Percentiles rank a stretch among this genome's conserved stretches.
Conservation (phyloP, 2,888 invertebrate species). For the Conops quadrifasciatus region DNA sequence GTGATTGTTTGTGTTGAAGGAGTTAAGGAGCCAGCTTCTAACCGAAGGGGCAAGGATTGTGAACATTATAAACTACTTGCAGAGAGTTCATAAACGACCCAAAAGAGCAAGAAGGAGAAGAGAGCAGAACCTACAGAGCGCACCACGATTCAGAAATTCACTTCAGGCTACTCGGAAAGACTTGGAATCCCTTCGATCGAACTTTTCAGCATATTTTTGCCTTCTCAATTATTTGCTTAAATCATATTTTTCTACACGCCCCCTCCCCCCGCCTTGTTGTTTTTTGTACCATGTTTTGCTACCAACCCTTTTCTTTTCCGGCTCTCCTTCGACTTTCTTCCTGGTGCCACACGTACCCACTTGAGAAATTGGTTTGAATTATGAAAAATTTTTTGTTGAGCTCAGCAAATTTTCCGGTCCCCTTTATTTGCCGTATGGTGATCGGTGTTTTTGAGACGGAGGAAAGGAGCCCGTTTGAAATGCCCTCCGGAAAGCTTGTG, state of each 20-base stretch:
- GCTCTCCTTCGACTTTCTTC: neutral
- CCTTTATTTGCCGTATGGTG: neutral
- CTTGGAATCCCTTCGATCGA: conserved; percentile 1
- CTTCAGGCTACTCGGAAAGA: neutral
- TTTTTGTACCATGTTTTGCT: neutral
- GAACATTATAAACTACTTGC: conserved; percentile 42
- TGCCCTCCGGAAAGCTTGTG: neutral
- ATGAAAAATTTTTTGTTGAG: conserved; percentile 20
- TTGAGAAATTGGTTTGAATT: conserved; percentile 18
- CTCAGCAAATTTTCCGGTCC: conserved; percentile 11
- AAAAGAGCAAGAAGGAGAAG: neutral
- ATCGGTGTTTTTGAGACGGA: neutral
- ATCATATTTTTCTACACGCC: neutral
- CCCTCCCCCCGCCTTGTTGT: conserved; percentile 3
- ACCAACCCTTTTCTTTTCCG: neutral
- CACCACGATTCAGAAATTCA: conserved; percentile 4
- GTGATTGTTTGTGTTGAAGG: no score
- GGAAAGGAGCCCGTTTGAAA: neutral
- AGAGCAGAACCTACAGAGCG: neutral
- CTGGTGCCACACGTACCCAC: neutral
- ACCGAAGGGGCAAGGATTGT: conserved; percentile 19
- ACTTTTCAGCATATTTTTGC: conserved; percentile 11
- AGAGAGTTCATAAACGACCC: conserved; percentile 3
- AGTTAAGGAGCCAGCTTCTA: no score
- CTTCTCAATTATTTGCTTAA: conserved; percentile 10